A percentile compares a stretch with the other conserved stretches of the same genome.
phyloP scores from a whole-genome alignment of 1,140 invertebrate species.

The Tigriopus japonicus region DNA sequence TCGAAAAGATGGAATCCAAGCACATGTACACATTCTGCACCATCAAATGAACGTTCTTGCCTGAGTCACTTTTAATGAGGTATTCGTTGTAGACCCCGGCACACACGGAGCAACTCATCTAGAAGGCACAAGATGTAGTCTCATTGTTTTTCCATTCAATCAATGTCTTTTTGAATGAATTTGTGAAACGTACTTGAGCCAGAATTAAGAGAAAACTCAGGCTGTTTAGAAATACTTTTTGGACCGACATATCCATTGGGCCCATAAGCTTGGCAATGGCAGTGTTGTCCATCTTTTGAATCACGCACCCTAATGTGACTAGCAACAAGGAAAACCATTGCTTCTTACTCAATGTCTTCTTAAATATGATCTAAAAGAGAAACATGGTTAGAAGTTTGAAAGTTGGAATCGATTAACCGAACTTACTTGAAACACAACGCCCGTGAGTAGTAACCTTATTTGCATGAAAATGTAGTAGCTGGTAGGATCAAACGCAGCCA shows the following conservation, averaged over 20 bases:
- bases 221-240: slow-evolving; percentile 29
- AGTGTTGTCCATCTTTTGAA: slow-evolving; percentile 61
- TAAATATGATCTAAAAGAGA: slow-evolving; percentile 51
- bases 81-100: slow-evolving; percentile 95
- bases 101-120: slow-evolving; percentile 77
- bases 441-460: slow-evolving; percentile 75
- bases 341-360: slow-evolving; percentile 51
- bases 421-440: slow-evolving; percentile 69
- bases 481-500: slow-evolving; percentile 76
- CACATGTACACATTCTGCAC: slow-evolving; percentile 94
- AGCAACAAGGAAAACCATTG: slow-evolving; percentile 79
- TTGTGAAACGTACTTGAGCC: slow-evolving; percentile 28
- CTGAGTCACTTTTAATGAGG: slow-evolving; percentile 59
- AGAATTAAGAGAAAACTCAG: slow-evolving; percentile 50
- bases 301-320: slow-evolving; percentile 70
- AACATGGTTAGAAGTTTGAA: slow-evolving; percentile 34
- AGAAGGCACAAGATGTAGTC: slow-evolving; percentile 32
- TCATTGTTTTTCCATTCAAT: slow-evolving; percentile 6
- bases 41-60: slow-evolving; percentile 64
- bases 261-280: slow-evolving; percentile 20
- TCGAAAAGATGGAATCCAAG: slow-evolving; percentile 77
- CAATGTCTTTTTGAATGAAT: neutral
- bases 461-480: slow-evolving; percentile 86
- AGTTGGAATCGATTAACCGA: too few species aligned
- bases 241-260: slow-evolving; percentile 11